Percentiles rank a stretch among this genome's conserved stretches.
Conservation (phyloP, 2,888 invertebrate genomes). For the Melinaea marsaeus region DNA sequence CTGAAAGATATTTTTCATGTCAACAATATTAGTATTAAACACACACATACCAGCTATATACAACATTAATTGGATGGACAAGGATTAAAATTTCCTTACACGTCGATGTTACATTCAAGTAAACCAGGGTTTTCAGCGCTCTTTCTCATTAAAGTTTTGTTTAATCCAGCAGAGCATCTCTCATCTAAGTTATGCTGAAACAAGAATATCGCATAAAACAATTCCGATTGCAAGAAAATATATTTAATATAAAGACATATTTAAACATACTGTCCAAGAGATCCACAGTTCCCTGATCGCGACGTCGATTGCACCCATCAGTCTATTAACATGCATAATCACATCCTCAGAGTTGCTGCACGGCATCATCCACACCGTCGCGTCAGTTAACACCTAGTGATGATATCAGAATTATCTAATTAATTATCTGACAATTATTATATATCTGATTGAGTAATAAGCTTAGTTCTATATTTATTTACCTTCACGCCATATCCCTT, state of each 20-base stretch:
- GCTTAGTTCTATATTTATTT: too few relatives aligned
- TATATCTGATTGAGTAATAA: too few relatives aligned
- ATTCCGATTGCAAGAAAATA: background rate
- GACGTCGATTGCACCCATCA: constrained; percentile 78
- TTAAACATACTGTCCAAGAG: constrained; percentile 62
- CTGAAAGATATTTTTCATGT: constrained; percentile 51
- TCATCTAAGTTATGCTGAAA: constrained; percentile 77
- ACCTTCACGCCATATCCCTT: too few relatives aligned
- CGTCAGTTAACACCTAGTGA: constrained; percentile 80
- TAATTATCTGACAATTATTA: too few relatives aligned
- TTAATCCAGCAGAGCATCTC: constrained; percentile 78
- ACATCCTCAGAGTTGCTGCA: constrained; percentile 86
- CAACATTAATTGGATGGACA: too few relatives aligned
- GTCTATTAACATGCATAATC: constrained; percentile 81
- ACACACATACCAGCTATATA: too few relatives aligned
- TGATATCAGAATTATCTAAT: background rate
- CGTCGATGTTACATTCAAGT: constrained; percentile 88
- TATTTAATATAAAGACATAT: background rate
- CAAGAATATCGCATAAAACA: background rate
- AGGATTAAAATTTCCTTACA: constrained; percentile 57
- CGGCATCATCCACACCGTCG: constrained; percentile 85
- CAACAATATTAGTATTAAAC: too few relatives aligned
- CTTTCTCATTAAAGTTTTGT: constrained; percentile 85
- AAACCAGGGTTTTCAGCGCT: constrained; percentile 81
- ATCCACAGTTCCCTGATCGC: constrained; percentile 66